Percentiles rank a stretch among this genome's conserved stretches.
These are phyloP conservation scores for Eriocheir sinensis DNA, from an alignment of 1,140 invertebrate genomes.

Conservation along the genomic window DNA sequence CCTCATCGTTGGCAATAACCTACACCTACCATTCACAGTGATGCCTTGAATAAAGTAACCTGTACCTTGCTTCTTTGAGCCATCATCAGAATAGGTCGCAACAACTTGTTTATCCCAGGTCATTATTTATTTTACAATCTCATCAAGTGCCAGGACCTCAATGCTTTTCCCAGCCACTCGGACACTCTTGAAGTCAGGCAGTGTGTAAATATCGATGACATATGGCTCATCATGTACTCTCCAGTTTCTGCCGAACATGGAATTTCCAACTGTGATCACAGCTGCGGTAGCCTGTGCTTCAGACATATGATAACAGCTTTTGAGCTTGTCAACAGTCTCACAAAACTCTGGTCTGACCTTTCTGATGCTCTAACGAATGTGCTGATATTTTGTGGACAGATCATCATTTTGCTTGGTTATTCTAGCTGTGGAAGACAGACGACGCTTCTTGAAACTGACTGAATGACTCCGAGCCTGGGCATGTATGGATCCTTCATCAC, in stretches of 20 bases:
- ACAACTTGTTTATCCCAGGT: neutral
- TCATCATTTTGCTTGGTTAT: too few species aligned
- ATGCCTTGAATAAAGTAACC: neutral
- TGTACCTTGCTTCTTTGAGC: neutral
- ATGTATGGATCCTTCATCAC: too few species aligned
- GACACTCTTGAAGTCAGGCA: neutral
- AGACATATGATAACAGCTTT: slow-evolving; percentile 14
- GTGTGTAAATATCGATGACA: too few species aligned
- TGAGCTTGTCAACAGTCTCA: neutral
- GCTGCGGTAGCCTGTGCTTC: neutral
- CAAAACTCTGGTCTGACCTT: neutral
- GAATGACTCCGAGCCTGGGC: too few species aligned
- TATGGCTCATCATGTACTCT: neutral
- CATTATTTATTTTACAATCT: neutral
- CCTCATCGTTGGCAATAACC: neutral
- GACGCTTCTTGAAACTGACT: too few species aligned
- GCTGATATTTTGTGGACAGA: too few species aligned
- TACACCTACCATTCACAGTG: neutral
- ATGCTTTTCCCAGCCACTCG: neutral
- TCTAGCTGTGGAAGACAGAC: too few species aligned
- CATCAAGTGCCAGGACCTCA: neutral
- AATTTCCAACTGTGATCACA: neutral
- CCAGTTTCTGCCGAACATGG: neutral
- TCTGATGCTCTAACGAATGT: neutral
- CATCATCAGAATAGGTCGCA: neutral